These are phyloP conservation scores for Colinus virginianus DNA, from an alignment of 2,113 vertebrate genomes.

Conservation along the genomic window DNA sequence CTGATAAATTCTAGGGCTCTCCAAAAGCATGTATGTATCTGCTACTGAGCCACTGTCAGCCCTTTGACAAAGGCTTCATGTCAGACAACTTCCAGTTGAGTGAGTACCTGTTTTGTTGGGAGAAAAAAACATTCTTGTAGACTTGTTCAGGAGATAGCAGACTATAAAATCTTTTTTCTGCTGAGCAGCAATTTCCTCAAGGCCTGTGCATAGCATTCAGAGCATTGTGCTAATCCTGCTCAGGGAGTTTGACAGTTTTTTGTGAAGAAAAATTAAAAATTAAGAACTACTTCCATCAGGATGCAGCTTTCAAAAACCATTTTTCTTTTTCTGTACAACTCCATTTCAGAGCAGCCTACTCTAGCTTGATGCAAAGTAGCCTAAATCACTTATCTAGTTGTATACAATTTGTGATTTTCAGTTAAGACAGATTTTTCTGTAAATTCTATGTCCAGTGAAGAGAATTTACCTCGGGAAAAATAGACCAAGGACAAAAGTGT, in stretches of 20 bases:
- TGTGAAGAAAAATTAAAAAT: neutral
- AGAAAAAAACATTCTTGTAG: neutral
- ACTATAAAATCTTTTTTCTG: neutral
- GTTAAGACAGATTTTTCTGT: neutral
- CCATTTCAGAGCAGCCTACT: neutral
- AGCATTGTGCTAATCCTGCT: neutral
- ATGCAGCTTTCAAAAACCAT: neutral
- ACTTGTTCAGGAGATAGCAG: neutral
- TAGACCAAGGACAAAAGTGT: neutral
- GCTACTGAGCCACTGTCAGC: conserved; percentile 11
- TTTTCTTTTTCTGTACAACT: neutral
- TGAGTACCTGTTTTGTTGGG: neutral
- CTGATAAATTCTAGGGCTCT: conserved; percentile 26
- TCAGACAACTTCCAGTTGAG: conserved; percentile 5
- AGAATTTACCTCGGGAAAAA: neutral
- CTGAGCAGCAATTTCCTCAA: neutral
- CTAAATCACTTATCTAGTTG: neutral
- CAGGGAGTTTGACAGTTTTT: neutral
- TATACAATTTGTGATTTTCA: neutral
- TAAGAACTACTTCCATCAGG: neutral
- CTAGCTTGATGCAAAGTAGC: neutral
- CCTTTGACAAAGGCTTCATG: neutral
- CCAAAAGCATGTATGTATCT: neutral
- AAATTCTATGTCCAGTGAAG: neutral
- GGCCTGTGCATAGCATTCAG: neutral